A percentile compares a stretch with the other conserved stretches of the same genome.
Conservation (phyloP, 2,888 invertebrate genomes). For the Euspilapteryx auroguttella region DNA sequence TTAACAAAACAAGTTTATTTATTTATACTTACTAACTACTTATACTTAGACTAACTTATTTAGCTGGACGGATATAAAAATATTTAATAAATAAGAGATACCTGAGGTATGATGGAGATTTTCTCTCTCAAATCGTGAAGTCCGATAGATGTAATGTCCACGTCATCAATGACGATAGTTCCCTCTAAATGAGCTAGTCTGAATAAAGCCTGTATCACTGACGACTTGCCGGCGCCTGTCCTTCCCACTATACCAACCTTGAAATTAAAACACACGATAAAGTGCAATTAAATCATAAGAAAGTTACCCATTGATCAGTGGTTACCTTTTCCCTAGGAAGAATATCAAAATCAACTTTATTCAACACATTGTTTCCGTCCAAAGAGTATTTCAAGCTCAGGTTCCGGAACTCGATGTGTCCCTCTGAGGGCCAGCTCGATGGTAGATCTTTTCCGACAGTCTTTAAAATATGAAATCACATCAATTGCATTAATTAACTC, state of each 20-base stretch:
- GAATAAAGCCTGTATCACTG: conserved; percentile 70
- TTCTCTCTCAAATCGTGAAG: conserved; percentile 62
- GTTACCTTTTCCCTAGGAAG: conserved; percentile 53
- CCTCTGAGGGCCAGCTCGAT: conserved; percentile 52
- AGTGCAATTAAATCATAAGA: no score
- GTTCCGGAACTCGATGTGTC: conserved; percentile 48
- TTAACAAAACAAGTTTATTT: no score
- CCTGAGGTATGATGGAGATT: conserved; percentile 66
- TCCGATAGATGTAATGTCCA: conserved; percentile 61
- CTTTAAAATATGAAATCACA: conserved; percentile 12
- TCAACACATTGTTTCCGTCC: conserved; percentile 55
- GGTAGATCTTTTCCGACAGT: conserved; percentile 30
- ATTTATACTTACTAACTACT: no score
- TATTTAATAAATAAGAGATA: no score
- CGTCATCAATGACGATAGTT: conserved; percentile 68
- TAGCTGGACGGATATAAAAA: no score
- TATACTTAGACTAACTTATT: no score
- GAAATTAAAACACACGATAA: no score
- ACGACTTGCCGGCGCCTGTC: conserved; percentile 71
- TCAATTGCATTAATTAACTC: no score
- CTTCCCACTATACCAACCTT: conserved; percentile 69
- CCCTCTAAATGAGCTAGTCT: conserved; percentile 67
- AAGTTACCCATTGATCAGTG: no score
- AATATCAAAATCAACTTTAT: conserved; percentile 45
- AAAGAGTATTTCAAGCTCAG: conserved; percentile 54